Percentiles rank a stretch among this genome's conserved stretches.
phyloP scores from a whole-genome alignment of 2,797 vertebrate genomes.

The Pterois miles region DNA sequence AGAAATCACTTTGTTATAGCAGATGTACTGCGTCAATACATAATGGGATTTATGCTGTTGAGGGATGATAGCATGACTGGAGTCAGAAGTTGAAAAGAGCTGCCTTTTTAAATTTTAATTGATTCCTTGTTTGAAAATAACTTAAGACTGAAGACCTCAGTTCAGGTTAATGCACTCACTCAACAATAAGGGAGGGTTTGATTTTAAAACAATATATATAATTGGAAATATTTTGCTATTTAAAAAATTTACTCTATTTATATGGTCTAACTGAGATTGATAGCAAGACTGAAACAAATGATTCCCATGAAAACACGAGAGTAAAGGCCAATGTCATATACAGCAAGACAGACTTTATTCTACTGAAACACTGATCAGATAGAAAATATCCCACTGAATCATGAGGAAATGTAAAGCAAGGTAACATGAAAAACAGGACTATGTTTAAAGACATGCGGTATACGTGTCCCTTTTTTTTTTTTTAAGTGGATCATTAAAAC shows the following conservation, averaged over 20 bases:
- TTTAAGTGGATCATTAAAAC: not conserved
- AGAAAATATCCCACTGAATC: not conserved
- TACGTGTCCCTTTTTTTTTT: not conserved
- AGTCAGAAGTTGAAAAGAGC: constrained; percentile 1
- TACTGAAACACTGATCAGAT: not conserved
- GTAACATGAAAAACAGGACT: not conserved
- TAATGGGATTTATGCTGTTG: not conserved
- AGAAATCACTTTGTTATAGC: not conserved
- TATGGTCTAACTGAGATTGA: not conserved
- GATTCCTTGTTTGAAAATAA: too few species aligned
- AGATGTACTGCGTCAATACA: constrained; percentile 4
- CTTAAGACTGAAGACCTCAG: not conserved
- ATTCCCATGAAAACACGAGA: not conserved
- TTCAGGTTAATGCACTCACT: not conserved
- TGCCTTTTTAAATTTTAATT: not conserved
- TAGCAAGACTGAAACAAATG: not conserved
- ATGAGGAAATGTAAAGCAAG: not conserved
- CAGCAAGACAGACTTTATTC: not conserved
- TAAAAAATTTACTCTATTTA: not conserved
- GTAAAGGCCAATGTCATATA: not conserved
- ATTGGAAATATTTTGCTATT: not conserved
- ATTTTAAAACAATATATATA: not conserved
- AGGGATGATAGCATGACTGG: not conserved
- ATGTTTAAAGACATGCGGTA: not conserved
- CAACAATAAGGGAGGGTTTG: not conserved